Evolutionary conservation across 2,888 invertebrate genomes (phyloP).

Genomic region (Dynastes grantii): DNA sequence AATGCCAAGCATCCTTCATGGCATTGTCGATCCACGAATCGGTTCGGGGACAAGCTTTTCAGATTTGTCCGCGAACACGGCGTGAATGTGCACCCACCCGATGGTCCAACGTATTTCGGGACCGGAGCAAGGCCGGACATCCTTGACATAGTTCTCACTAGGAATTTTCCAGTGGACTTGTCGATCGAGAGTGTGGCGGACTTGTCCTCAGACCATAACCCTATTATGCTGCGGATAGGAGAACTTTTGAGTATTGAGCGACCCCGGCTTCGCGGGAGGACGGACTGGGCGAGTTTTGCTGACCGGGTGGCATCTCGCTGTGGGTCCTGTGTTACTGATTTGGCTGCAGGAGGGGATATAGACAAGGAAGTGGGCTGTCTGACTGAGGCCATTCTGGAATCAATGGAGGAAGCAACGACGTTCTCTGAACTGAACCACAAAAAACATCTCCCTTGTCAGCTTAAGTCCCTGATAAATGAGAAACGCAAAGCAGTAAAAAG

Average conservation of each 20-base stretch:
- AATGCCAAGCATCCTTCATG: slow-evolving; percentile 2
- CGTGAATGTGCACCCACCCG: too few relatives aligned
- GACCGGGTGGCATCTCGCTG: background rate
- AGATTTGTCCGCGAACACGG: too few relatives aligned
- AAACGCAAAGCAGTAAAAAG: too few relatives aligned
- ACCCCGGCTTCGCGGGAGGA: background rate
- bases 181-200: background rate
- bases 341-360: background rate
- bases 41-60: background rate
- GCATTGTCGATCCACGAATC: background rate
- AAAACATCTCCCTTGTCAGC: too few relatives aligned
- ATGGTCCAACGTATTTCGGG: too few relatives aligned
- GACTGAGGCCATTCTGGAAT: too few relatives aligned
- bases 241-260: too few relatives aligned
- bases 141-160: background rate
- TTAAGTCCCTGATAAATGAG: too few relatives aligned
- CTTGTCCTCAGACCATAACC: slow-evolving; percentile 7
- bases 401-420: too few relatives aligned
- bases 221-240: background rate
- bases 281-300: background rate
- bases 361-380: background rate
- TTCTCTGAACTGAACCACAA: too few relatives aligned
- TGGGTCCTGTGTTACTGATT: background rate
- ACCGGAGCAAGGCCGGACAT: too few relatives aligned
- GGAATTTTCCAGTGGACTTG: background rate